Evolutionary conservation across 2,113 vertebrate genomes (phyloP).

Genomic region (Catharus fuscescens): DNA sequence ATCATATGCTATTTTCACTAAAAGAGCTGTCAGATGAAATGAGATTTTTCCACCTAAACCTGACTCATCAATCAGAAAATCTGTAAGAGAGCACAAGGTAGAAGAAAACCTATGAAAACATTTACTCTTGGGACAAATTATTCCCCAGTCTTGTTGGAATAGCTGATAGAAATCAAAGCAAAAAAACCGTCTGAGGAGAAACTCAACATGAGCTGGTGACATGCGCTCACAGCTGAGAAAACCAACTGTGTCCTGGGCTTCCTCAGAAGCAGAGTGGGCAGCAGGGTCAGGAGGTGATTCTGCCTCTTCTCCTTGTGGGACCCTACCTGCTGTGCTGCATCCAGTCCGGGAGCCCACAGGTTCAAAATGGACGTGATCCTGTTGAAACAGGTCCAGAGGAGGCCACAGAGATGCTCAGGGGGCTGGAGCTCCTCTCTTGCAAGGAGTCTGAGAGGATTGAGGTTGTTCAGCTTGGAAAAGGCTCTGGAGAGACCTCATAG

Average conservation of each 20-base stretch:
- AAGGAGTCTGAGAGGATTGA: neutral
- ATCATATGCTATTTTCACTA: neutral
- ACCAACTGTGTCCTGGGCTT: accelerated
- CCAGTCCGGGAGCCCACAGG: neutral
- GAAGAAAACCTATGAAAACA: neutral
- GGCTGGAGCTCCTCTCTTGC: neutral
- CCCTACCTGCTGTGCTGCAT: neutral
- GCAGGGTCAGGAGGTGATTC: neutral
- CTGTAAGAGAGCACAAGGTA: neutral
- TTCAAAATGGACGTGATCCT: neutral
- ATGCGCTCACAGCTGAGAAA: accelerated
- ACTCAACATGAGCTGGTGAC: accelerated
- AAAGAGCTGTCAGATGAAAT: neutral
- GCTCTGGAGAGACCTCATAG: neutral
- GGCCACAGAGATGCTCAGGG: neutral
- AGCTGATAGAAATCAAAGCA: neutral
- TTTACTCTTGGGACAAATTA: neutral
- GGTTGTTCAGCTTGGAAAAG: neutral
- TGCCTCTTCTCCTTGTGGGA: neutral
- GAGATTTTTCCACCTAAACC: neutral
- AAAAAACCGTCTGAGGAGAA: neutral
- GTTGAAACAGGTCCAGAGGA: neutral
- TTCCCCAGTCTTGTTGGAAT: neutral
- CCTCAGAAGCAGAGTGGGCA: neutral
- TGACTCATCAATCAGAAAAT: neutral